These are phyloP conservation scores for Macquaria ambigua DNA, from an alignment of 2,113 vertebrate species.

Conservation along the genomic window DNA sequence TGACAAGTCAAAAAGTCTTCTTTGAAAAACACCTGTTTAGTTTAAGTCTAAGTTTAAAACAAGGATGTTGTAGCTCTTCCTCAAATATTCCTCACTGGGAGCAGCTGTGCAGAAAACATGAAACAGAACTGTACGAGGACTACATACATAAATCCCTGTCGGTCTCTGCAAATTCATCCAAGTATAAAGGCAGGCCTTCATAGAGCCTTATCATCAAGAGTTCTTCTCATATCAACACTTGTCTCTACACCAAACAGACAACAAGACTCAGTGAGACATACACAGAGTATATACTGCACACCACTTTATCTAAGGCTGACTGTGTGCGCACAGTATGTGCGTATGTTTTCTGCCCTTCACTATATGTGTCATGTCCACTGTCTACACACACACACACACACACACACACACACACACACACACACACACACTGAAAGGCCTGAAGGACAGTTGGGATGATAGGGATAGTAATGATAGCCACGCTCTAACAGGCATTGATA, in stretches of 20 bases:
- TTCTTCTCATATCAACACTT: not conserved
- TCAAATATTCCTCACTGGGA: not conserved
- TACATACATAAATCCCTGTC: not conserved
- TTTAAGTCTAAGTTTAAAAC: too few species aligned
- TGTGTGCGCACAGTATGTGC: not conserved
- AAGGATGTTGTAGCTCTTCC: too few species aligned
- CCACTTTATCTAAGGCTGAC: constrained; percentile 8
- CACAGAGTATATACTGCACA: not conserved
- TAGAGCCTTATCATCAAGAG: not conserved
- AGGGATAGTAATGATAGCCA: not conserved
- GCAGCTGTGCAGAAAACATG: not conserved
- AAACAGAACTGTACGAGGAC: not conserved
- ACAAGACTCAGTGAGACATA: not conserved
- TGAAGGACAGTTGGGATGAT: not conserved
- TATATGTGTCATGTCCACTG: not conserved
- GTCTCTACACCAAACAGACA: not conserved
- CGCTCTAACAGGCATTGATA: too few species aligned
- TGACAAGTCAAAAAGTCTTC: too few species aligned
- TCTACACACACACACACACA: not conserved
- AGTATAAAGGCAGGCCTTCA: not conserved
- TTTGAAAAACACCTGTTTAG: not conserved
- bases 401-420: not conserved
- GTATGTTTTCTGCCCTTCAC: not conserved
- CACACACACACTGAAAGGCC: not conserved
- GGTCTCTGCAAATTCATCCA: too few species aligned